Base-by-base conservation (phyloP, 2,113 vertebrate genomes). In the Ibidorhyncha struthersii region DNA sequence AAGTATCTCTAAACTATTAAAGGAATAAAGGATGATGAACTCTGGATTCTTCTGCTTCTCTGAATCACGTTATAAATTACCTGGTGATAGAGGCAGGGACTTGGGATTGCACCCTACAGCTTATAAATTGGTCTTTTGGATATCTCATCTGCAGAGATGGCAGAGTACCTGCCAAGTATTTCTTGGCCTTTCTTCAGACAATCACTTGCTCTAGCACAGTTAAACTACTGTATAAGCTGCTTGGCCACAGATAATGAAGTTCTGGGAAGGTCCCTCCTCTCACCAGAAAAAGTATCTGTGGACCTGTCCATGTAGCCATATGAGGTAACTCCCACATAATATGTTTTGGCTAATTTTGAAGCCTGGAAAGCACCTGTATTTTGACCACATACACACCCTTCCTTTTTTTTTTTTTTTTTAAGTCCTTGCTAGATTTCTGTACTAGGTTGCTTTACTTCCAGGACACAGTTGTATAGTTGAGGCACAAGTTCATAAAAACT, bases 181-280 rank as follows among this genome's bases (percentile, higher is more conserved):
- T 82, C 49, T 82, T 93, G 62, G 78, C 78, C 71, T 91, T 82
- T 82, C 27, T 77, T 90, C 84, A 95, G 89, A 97, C 91, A 95
- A 82, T 96, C 93, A 70, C 38, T 78, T 76, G 20, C 18, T 86
- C 27, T n/a, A 89, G 86, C 41, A 61, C 70, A 82, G 67, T 58
- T 90, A 12, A 85, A 43, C 66, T 87, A 8, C 62, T 58, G 29
- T 52, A 62, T 80, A 70, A 89, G 50, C 47, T 92, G 62, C 58
- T 95, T 82, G 70, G 61, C 56, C 62, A 53, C 66, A 94, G 81
- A 38, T 47, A 34, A 45, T 53, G 30, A 41, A 52, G 19, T 59
- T 91, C 26, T 84, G 62, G 72, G 30, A 85, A 69, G 71, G 38
- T 77, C 45, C 19, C 10, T 79, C 32, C 25, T 76, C 53, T 86